Base-by-base conservation (phyloP, 2,797 vertebrate genomes). In the Silurus aristotelis region DNA sequence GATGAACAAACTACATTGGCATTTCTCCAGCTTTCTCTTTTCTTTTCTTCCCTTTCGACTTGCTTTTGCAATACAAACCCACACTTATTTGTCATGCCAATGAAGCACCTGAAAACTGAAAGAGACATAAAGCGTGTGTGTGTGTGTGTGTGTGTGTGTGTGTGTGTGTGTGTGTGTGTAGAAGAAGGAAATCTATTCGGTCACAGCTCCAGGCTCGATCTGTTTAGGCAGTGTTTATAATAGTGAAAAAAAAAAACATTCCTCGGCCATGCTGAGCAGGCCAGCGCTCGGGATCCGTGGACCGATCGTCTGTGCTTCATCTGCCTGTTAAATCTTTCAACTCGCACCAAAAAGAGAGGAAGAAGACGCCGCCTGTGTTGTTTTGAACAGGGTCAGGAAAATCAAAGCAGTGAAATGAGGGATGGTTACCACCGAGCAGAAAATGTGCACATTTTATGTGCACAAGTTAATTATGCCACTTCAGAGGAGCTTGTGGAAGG, bases 381-480 rank as follows among this genome's bases (percentile, higher is more conserved):
- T 95, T 89, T 96, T 95, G 94, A 94, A 96, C 94, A 93, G 95
- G 95, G 93, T 93, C 93, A 95, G 94, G 95, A 90, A 92, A 97
- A 95, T 95, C 95, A 97, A 96, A 95, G 93, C 92, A 93, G 95
- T 96, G 95, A 97, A 97, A 97, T 97, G 95, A 97, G 96, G 94
- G 97, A 98, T 96, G 95, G 94, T 96, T 95, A 96, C 96, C 96
- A 96, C 96, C 96, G 96, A 97, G 97, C 97, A 97, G 96, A 98
- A 98, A 98, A 99, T 98, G 95, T 97, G 96, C 96, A 97, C 96
- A 98, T 97, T 97, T 99, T 97, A 97, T 98, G 96, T 97, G 96
- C 96, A 95, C 97, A 97, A 98, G 98, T 98, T 99, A 99, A 99
- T 99, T 99, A 98, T 97, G 95, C 96, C 96, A 98, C 98, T 99